Evolutionary conservation across 2,113 vertebrate genomes (phyloP), one percentile per base, ranked within the genome.

Genomic region (Cynocephalus volans): DNA sequence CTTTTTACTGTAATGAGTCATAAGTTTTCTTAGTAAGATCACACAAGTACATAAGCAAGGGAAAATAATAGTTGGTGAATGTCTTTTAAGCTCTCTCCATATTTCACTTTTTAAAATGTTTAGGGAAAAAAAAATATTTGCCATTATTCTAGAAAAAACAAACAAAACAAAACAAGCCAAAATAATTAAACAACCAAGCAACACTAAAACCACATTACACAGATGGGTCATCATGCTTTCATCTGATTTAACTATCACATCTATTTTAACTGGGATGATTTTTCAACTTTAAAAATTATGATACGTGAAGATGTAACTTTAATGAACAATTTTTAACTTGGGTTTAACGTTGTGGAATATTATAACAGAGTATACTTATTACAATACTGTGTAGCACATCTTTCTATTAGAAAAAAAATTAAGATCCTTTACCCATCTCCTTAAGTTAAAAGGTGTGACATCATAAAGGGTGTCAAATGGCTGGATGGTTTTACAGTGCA

Each of bases 401-500:
- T 98, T 98, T 98, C 99, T 99, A 99, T 98, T 98, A 98, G 98
- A 98, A 99, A 99, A 97, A 98, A 98, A 98, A 98, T 98, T 98
- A 99, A 99, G 98, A 99, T 99, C 99, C 98, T 99, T 99, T 99
- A 99, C 99, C 99, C 98, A 98, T 99, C 99, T 99, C 98, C 98
- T 99, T 99, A 99, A 98, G 98, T 99, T 99, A 99, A 99, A 41
- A 99, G 95, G 97, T 98, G 99, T 99, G 98, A 99, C 99, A 99
- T 99, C 98, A 98, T 99, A 99, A 99, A 99, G 98, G 98, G 99
- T 98, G 98, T 99, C 98, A 98, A 98, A 99, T 99, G 99, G 98
- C 99, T 99, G 98, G 99, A 99, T 99, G 99, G 98, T 99, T 99
- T 99, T 99, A 99, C 99, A 99, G 99, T 99, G 99, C 99, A 99